phyloP scores from a whole-genome alignment of 1,140 invertebrate genomes.

The Drosophila cardini region DNA sequence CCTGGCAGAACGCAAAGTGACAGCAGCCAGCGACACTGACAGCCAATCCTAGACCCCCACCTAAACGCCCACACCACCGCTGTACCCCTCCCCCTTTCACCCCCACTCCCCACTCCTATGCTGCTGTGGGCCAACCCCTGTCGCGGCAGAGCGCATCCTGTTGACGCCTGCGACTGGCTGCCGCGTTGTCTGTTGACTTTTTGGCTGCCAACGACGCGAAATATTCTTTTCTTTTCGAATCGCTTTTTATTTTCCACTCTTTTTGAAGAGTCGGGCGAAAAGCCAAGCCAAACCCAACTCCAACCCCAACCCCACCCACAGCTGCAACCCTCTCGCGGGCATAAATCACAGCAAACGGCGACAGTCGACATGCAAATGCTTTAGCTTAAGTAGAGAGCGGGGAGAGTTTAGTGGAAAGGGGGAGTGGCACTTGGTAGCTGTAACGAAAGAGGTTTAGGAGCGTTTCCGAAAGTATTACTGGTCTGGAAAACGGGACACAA shows the following conservation, averaged over 20 bases:
- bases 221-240: slow-evolving; percentile 30
- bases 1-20: slow-evolving; percentile 64
- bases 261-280: slow-evolving; percentile 20
- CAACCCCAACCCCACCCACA: not conserved
- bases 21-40: slow-evolving; percentile 47
- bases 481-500: slow-evolving; percentile 28
- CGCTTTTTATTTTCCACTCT: slow-evolving; percentile 48
- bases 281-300: not conserved
- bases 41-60: slow-evolving; percentile 25
- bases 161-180: slow-evolving; percentile 76
- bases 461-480: no score
- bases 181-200: slow-evolving; percentile 52
- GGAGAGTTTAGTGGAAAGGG: no score
- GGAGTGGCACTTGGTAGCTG: no score
- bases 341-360: slow-evolving; percentile 68
- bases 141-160: slow-evolving; percentile 58
- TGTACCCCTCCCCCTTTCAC: not conserved
- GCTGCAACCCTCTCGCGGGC: slow-evolving; percentile 71
- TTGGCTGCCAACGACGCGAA: slow-evolving; percentile 59
- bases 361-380: slow-evolving; percentile 68
- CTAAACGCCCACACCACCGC: not conserved
- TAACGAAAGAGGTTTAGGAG: no score
- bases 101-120: not conserved
- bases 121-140: slow-evolving; percentile 23
- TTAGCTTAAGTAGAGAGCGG: slow-evolving; percentile 12